A percentile compares a stretch with the other conserved stretches of the same genome.
phyloP scores from a whole-genome alignment of 2,113 vertebrate species.

The Nycticebus coucang region DNA sequence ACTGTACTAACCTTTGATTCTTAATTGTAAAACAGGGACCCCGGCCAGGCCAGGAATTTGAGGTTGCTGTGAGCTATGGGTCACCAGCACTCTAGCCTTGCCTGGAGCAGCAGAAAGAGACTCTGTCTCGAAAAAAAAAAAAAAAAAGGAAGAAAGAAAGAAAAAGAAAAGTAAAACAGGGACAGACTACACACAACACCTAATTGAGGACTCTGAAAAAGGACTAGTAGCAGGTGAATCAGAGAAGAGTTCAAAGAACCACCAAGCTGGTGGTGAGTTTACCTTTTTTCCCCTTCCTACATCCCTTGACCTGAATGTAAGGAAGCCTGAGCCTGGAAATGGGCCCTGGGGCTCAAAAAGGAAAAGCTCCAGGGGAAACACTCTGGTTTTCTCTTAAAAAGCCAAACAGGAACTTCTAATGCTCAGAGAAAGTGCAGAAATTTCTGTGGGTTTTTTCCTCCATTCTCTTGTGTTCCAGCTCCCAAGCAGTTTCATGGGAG shows the following conservation, averaged over 20 bases:
- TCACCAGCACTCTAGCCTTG: no score
- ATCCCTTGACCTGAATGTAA: neutral
- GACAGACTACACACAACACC: neutral
- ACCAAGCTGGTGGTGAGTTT: neutral
- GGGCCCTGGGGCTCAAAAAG: neutral
- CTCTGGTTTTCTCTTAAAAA: neutral
- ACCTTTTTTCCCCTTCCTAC: neutral
- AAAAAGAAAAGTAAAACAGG: neutral
- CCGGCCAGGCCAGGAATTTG: no score
- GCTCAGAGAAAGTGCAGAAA: neutral
- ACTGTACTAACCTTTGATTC: no score
- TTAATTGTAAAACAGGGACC: no score
- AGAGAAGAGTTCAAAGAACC: neutral
- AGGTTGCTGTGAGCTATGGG: no score
- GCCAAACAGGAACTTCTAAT: neutral
- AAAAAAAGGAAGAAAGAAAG: no score
- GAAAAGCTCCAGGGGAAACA: neutral
- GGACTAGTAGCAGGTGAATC: neutral
- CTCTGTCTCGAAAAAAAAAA: no score
- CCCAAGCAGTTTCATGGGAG: neutral
- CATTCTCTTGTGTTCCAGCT: neutral
- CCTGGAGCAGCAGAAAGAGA: no score
- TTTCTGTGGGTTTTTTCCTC: neutral
- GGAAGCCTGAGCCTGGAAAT: neutral
- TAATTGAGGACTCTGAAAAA: neutral